A percentile compares a stretch with the other conserved stretches of the same genome.
These are phyloP conservation scores for Sarcophaga bullata DNA, from an alignment of 1,140 invertebrate genomes.

Conservation along the genomic window DNA sequence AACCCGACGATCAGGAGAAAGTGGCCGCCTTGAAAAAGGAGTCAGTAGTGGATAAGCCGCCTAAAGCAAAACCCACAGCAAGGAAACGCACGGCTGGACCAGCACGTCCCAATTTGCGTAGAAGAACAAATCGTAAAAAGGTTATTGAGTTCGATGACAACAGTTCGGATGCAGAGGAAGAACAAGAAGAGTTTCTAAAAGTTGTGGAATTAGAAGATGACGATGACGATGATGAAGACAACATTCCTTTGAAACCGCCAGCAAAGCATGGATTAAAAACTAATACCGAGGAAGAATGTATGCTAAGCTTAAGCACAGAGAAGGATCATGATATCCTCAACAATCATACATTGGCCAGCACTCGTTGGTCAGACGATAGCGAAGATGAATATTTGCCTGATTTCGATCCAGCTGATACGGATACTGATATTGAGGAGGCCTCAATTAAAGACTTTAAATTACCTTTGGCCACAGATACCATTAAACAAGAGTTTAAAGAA, in stretches of 20 bases:
- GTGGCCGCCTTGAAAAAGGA: constrained; percentile 24
- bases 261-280: neutral
- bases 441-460: constrained; percentile 19
- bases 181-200: neutral
- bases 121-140: constrained; percentile 15
- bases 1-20: constrained; percentile 42
- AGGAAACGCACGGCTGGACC: constrained; percentile 21
- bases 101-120: neutral
- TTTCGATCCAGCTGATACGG: constrained; percentile 54
- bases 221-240: constrained; percentile 11
- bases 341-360: neutral
- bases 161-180: neutral
- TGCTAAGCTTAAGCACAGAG: neutral
- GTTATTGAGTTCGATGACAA: neutral
- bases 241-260: neutral
- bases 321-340: neutral
- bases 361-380: constrained; percentile 20
- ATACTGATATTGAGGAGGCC: constrained; percentile 42
- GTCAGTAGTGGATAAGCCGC: neutral
- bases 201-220: neutral
- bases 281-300: neutral
- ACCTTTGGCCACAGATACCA: constrained; percentile 50
- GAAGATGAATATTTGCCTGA: constrained; percentile 57
- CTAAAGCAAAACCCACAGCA: constrained; percentile 19
- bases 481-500: constrained; percentile 50